Percentiles rank a stretch among this genome's conserved stretches.
Evolutionary conservation across 1,140 invertebrate species (phyloP).

Genomic region (Aphaenogaster rudis): DNA sequence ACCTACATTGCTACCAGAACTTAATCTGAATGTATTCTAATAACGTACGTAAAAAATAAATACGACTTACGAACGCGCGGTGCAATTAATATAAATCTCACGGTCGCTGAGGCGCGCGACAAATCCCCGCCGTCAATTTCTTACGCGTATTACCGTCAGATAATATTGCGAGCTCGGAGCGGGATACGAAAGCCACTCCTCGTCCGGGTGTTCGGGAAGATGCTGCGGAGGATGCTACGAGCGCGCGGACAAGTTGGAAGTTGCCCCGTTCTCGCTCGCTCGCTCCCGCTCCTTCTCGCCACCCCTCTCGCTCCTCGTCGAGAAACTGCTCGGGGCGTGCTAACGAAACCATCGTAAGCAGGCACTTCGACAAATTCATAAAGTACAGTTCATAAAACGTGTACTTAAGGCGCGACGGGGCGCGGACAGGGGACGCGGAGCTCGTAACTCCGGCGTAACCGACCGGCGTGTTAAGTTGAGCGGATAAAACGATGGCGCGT

Average conservation of each 20-base stretch:
- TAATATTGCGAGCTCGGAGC: constrained; percentile 48
- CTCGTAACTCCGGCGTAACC: constrained; percentile 70
- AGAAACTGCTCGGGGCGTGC: constrained; percentile 63
- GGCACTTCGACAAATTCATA: constrained; percentile 78
- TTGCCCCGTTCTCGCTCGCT: neutral
- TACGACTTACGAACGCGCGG: neutral
- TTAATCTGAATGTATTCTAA: neutral
- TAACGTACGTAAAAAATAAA: constrained; percentile 12
- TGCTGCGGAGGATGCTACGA: constrained; percentile 20
- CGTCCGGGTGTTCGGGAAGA: neutral
- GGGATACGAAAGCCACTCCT: constrained; percentile 47
- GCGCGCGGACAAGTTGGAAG: constrained; percentile 28
- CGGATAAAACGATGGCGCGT: constrained; percentile 72
- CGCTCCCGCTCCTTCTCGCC: neutral
- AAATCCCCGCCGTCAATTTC: constrained; percentile 53
- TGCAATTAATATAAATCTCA: constrained; percentile 60
- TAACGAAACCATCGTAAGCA: constrained; percentile 73
- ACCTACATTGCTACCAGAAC: neutral
- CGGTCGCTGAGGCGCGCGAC: constrained; percentile 28
- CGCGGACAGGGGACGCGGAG: neutral
- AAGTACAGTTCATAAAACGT: constrained; percentile 75
- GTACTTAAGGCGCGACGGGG: constrained; percentile 55
- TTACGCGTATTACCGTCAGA: constrained; percentile 41
- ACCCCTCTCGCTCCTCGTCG: neutral
- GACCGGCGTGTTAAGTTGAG: constrained; percentile 67